Evolutionary conservation across 2,888 invertebrate genomes (phyloP), one percentile per base, ranked within the genome.

Genomic region (Theretra japonica): DNA sequence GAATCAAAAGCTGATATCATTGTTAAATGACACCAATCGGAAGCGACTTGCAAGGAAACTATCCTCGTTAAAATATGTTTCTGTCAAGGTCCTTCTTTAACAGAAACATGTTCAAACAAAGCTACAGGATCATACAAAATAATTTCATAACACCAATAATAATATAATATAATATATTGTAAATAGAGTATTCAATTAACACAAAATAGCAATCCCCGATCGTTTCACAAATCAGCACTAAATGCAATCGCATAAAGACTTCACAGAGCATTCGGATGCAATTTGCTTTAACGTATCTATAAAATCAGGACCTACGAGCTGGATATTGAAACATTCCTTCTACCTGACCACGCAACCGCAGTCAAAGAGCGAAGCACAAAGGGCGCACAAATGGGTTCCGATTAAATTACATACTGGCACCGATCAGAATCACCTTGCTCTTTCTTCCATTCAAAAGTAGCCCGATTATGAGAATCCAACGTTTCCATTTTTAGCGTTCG

Each of bases 311-410:
- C 23, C 23, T 23, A 70, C 17, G 19, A 48, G 50, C 17, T 15
- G n/a, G 21, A 60, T 53, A 70, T 70, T 70, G 50, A 69, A 68
- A 69, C 58, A 71, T 58, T 59, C 68, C 57, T 21, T n/a, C 11
- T 68, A 59, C 25, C 25, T 50, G 25, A 59, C 25, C 59, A 48
- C 23, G 23, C 41, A 41, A 17, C 23, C 23, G 65, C 48, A 50
- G 50, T 53, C 50, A 72, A 72, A 72, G 72, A 21, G 53, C 41
- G 4, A 15, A 25, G 48, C 33, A 70, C 59, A 70, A 70, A 70
- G 59, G 59, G 15, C 58, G 23, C 48, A 65, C 59, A 48, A 59
- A 59, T 70, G 59, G 59, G 28, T 70, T 70, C 25, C 50, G 25
- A 59, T 70, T 70, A 70, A 60, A 70, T 60, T 28, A 59, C 50